Percentiles rank a stretch among this genome's conserved stretches.
phyloP scores from a whole-genome alignment of 2,888 invertebrate genomes.

The Chrysolina haemoptera region DNA sequence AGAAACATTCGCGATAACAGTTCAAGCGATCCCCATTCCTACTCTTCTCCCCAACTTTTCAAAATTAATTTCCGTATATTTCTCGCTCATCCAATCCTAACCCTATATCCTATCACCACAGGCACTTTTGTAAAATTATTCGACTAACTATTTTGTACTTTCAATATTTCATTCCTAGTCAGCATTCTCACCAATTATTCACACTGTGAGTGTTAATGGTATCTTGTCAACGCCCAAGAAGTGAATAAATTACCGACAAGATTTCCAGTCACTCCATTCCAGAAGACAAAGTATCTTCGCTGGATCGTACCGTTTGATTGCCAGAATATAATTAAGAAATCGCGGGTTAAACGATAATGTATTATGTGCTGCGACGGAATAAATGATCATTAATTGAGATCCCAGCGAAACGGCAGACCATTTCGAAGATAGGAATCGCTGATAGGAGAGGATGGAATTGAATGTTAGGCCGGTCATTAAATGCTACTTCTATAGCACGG shows the following conservation, averaged over 20 bases:
- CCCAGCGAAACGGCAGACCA: slow-evolving; percentile 33
- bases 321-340: slow-evolving; percentile 43
- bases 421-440: slow-evolving; percentile 37
- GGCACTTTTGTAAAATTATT: too few relatives aligned
- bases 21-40: too few relatives aligned
- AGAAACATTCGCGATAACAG: too few relatives aligned
- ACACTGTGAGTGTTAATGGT: slow-evolving; percentile 1
- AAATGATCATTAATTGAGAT: slow-evolving; percentile 43
- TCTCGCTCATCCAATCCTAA: too few relatives aligned
- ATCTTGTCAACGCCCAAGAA: neutral
- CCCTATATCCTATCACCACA: too few relatives aligned
- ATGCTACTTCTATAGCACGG: neutral
- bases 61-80: too few relatives aligned
- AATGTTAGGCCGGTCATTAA: slow-evolving; percentile 9
- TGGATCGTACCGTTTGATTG: slow-evolving; percentile 30
- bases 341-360: slow-evolving; percentile 38
- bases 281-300: slow-evolving; percentile 25
- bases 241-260: slow-evolving; percentile 8
- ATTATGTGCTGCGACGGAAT: slow-evolving; percentile 40
- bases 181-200: neutral
- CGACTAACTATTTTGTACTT: neutral
- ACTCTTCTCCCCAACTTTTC: too few relatives aligned
- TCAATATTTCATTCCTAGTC: neutral
- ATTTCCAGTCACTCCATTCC: slow-evolving; percentile 24
- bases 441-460: slow-evolving; percentile 24